A percentile compares a stretch with the other conserved stretches of the same genome.
These are phyloP conservation scores for Rhinoraja longicauda DNA, from an alignment of 2,797 vertebrate genomes.

Conservation along the genomic window DNA sequence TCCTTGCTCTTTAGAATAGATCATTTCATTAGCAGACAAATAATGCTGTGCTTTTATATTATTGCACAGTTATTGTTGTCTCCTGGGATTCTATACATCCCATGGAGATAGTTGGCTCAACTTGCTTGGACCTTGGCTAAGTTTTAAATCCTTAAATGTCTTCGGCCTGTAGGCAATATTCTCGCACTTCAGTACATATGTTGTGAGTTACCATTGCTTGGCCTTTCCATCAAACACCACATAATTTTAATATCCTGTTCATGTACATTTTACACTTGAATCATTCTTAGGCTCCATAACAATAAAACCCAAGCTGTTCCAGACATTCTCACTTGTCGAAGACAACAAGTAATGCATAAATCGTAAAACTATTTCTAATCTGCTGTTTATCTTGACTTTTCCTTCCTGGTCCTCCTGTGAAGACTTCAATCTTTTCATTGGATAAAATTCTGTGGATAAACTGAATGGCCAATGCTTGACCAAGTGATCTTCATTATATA, in stretches of 20 bases:
- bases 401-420: neutral
- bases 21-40: neutral
- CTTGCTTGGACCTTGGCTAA: neutral
- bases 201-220: neutral
- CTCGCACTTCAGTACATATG: neutral
- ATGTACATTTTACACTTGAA: slow-evolving; percentile 18
- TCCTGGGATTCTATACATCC: neutral
- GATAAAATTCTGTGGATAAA: neutral
- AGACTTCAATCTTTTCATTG: neutral
- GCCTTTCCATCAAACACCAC: slow-evolving; percentile 6
- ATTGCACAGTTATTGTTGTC: neutral
- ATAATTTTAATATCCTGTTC: slow-evolving; percentile 21
- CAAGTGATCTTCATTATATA: neutral
- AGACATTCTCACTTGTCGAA: neutral
- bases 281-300: neutral
- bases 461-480: neutral
- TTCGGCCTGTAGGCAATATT: neutral
- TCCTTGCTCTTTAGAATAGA: neutral
- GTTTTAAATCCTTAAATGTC: slow-evolving; percentile 3
- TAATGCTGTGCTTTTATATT: neutral
- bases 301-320: neutral
- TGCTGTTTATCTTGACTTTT: neutral
- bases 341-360: neutral
- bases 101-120: neutral
- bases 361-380: neutral